Evolutionary conservation across 35 echinoderm and acorn worm genomes (phyloP).

Genomic region (Acanthaster planci): DNA sequence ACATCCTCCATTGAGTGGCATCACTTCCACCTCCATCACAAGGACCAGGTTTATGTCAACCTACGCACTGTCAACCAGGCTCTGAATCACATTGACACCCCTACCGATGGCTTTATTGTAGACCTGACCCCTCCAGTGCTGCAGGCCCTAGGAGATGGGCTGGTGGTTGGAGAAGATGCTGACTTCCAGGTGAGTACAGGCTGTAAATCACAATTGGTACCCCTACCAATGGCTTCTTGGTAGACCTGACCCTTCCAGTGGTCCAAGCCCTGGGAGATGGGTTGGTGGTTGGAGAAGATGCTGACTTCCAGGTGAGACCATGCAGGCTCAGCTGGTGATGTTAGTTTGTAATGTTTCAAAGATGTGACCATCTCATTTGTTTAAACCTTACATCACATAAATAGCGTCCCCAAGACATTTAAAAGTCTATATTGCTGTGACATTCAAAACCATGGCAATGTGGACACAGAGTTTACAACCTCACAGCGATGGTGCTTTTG

Average conservation of each 20-base stretch:
- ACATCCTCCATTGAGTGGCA: conserved; percentile 47
- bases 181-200: conserved; percentile 34
- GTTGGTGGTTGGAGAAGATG: too few species aligned
- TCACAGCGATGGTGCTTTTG: too few species aligned
- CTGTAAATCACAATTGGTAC: neutral
- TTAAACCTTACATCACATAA: too few species aligned
- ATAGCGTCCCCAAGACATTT: too few species aligned
- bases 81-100: neutral
- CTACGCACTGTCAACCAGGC: conserved; percentile 47
- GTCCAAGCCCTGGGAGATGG: conserved; percentile 37
- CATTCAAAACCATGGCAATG: too few species aligned
- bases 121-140: conserved; percentile 52
- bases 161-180: conserved; percentile 23
- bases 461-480: too few species aligned
- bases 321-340: too few species aligned
- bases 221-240: conserved; percentile 2
- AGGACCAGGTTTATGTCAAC: conserved; percentile 49
- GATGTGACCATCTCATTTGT: too few species aligned
- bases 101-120: conserved; percentile 32
- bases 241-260: conserved; percentile 37
- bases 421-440: too few species aligned
- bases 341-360: too few species aligned
- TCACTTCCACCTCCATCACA: conserved; percentile 64
- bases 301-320: conserved; percentile 20
- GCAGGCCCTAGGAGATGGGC: conserved; percentile 40